phyloP scores from a whole-genome alignment of 2,888 invertebrate species.

The Allophyes oxyacanthae region DNA sequence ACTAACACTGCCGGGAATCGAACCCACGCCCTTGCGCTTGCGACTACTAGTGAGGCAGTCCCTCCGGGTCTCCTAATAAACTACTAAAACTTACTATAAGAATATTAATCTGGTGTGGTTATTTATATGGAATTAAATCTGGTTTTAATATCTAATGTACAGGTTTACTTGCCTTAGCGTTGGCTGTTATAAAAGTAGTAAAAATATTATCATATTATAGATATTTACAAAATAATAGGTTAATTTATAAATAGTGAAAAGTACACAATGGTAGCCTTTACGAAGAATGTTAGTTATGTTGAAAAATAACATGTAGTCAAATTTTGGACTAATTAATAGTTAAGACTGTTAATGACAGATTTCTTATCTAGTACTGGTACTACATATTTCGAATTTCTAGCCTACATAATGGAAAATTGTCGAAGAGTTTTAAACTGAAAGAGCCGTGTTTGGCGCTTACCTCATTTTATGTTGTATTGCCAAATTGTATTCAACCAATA shows the following conservation, averaged over 20 bases:
- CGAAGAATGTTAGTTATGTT: constrained; percentile 31
- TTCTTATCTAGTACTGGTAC: constrained; percentile 31
- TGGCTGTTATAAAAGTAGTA: constrained; percentile 74
- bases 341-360: constrained; percentile 40
- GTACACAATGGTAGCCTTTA: constrained; percentile 48
- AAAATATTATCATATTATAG: constrained; percentile 60
- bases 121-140: constrained; percentile 35
- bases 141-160: constrained; percentile 58
- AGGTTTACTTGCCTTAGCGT: constrained; percentile 85
- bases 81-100: background rate
- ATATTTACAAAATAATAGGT: constrained; percentile 53
- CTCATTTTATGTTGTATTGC: constrained; percentile 31
- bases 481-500: constrained; percentile 13
- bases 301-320: constrained; percentile 18
- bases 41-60: too few relatives aligned
- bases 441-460: background rate
- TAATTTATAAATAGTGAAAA: constrained; percentile 45
- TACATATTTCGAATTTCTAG: constrained; percentile 24
- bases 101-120: constrained; percentile 14
- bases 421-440: background rate
- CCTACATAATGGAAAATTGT: constrained; percentile 12
- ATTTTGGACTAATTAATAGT: constrained; percentile 18
- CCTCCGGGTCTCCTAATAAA: too few relatives aligned
- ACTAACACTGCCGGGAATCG: too few relatives aligned
- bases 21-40: too few relatives aligned